Evolutionary conservation across 2,888 invertebrate genomes (phyloP).

Genomic region (Standfussiana lucernea): DNA sequence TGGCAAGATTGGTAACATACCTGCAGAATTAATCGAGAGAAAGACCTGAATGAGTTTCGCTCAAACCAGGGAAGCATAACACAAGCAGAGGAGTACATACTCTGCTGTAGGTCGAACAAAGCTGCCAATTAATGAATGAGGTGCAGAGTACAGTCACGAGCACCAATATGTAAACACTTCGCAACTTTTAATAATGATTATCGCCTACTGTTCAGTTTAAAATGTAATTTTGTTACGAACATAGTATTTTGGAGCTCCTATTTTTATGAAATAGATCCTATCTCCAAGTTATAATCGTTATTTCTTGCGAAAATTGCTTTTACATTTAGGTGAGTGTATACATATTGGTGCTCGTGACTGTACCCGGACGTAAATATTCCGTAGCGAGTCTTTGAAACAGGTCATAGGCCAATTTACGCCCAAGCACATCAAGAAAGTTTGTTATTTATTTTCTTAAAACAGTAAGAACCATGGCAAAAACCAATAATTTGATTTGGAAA

Average conservation of each 20-base stretch:
- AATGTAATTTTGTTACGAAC: too few species aligned
- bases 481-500: conserved; percentile 3
- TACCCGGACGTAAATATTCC: not conserved
- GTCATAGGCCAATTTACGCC: not conserved
- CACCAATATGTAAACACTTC: too few species aligned
- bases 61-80: not conserved
- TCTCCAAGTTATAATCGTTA: too few species aligned
- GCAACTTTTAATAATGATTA: too few species aligned
- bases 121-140: not conserved
- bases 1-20: not conserved
- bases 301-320: too few species aligned
- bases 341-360: too few species aligned
- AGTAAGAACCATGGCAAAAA: not conserved
- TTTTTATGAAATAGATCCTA: too few species aligned
- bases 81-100: too few species aligned
- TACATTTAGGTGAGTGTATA: too few species aligned
- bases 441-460: not conserved
- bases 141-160: too few species aligned
- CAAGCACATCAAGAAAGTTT: not conserved
- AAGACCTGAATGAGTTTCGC: not conserved
- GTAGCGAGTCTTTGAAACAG: not conserved
- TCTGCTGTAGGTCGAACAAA: not conserved
- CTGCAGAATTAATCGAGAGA: not conserved
- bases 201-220: too few species aligned
- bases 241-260: too few species aligned